Evolutionary conservation across 1,140 invertebrate species (phyloP).

Genomic region (Leptonema lineaticorne): DNA sequence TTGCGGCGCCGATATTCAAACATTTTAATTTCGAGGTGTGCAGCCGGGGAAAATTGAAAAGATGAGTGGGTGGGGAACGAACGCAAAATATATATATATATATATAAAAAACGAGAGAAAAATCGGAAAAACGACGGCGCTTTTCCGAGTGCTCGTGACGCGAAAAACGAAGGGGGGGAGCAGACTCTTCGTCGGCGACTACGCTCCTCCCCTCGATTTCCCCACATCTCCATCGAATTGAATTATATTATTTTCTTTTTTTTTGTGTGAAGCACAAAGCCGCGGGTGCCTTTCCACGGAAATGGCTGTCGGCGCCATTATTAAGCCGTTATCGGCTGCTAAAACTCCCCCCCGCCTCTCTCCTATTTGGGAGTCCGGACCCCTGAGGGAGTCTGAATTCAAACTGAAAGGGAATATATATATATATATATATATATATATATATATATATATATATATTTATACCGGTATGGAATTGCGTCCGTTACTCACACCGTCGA

Average conservation of each 20-base stretch:
- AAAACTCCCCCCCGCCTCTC: not conserved
- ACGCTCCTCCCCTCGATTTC: not conserved
- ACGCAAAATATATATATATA: too few relatives aligned
- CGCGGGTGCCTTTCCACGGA: constrained; percentile 30
- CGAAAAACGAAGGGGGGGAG: not conserved
- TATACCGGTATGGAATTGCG: not conserved
- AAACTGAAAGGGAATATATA: not conserved
- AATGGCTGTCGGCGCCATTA: constrained; percentile 32
- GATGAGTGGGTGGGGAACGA: not conserved
- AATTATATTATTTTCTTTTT: constrained; percentile 32
- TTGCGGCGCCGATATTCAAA: not conserved
- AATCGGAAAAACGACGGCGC: too few relatives aligned
- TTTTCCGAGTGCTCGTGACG: not conserved
- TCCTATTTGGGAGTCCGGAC: not conserved
- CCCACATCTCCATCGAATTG: constrained; percentile 17
- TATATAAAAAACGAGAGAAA: too few relatives aligned
- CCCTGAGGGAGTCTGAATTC: not conserved
- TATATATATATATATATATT: not conserved
- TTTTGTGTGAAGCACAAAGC: constrained; percentile 27
- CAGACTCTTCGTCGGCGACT: not conserved
- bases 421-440: too few relatives aligned
- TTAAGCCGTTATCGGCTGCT: constrained; percentile 26
- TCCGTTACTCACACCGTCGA: not conserved
- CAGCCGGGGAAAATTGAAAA: too few relatives aligned
- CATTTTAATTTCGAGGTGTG: not conserved